These are phyloP conservation scores for Lasius platythorax DNA, from an alignment of 2,888 invertebrate genomes.

Conservation along the genomic window DNA sequence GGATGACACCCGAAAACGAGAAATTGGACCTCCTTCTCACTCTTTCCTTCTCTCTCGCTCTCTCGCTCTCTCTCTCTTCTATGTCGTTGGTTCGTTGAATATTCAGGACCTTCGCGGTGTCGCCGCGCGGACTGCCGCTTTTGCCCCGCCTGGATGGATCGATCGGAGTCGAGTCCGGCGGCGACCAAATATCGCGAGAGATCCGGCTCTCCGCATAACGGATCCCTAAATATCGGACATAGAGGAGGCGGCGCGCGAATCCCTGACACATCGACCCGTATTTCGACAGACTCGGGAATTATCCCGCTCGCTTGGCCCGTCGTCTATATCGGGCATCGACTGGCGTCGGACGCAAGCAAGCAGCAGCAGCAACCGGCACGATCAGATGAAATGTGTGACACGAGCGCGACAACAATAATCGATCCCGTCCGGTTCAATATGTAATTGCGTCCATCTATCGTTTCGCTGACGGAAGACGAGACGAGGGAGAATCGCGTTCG, in stretches of 20 bases:
- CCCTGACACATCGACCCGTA: constrained; percentile 71
- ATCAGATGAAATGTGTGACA: constrained; percentile 59
- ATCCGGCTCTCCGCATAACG: constrained; percentile 48
- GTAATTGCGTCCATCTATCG: constrained; percentile 59
- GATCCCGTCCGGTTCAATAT: constrained; percentile 68
- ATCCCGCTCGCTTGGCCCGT: constrained; percentile 65
- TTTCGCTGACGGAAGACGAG: constrained; percentile 26
- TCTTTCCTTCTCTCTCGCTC: not conserved
- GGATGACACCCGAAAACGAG: constrained; percentile 46
- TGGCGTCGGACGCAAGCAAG: constrained; percentile 41
- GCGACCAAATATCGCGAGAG: constrained; percentile 32
- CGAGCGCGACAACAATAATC: constrained; percentile 62
- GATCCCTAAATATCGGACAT: constrained; percentile 69
- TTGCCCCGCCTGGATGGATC: constrained; percentile 54
- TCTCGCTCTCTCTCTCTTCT: not conserved
- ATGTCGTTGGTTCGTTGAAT: constrained; percentile 61
- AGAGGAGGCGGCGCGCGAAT: constrained; percentile 56
- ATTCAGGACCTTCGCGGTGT: constrained; percentile 64
- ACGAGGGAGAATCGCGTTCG: not conserved
- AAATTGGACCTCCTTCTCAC: constrained; percentile 24
- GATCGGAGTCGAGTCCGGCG: constrained; percentile 55
- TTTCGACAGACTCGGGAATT: constrained; percentile 73
- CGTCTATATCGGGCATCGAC: constrained; percentile 63
- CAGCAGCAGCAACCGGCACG: constrained; percentile 34
- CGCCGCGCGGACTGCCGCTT: constrained; percentile 55